Evolutionary conservation across 2,797 vertebrate species (phyloP), one percentile per base, ranked within the genome.

Genomic region (Rhynchonycteris naso): DNA sequence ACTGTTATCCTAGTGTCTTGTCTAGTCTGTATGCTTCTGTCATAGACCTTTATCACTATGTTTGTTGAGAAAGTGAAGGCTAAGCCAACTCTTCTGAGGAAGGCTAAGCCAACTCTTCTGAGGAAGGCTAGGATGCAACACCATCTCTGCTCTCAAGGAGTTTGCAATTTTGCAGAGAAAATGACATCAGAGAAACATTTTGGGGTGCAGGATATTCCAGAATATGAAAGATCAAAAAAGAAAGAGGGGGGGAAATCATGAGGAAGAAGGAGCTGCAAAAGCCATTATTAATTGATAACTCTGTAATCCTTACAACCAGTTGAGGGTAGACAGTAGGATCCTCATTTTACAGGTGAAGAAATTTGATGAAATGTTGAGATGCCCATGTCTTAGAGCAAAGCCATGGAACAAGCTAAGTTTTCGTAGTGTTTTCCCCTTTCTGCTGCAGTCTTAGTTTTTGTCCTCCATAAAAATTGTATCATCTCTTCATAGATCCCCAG

Each of bases 101-200:
- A 88, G 21, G n/a, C 43, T 43, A 63, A 24, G 50, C 19, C 79
- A 59, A 38, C 9, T 56, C 33, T 26, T 80, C 66, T n/a, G 26
- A 76, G 66, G 33, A 38, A 88, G 21, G n/a, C 43, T 43, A 63
- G 30, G 35, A 66, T 43, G 52, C 12, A 4, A 75, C 22, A 87
- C 52, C 61, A 26, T 33, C 65, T 95, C 47, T 66, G 33, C 13
- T 81, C 13, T 91, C 86, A 35, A 33, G 52, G n/a, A 43, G 50
- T 75, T 52, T 75, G 12, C 35, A 38, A 35, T 91, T 96, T 90
- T 90, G 61, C 52, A 26, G 56, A 92, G 35, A 56, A 88, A 85
- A 61, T 88, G n/a, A 56, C 38, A 93, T 69, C 43, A 91, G 43
- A 85, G 50, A 88, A 92, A 90, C 61, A 61, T 81, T 86, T 54